Base-by-base conservation (phyloP, 92 coral and sea anemone species). In the Epizoanthus rinbou region DNA sequence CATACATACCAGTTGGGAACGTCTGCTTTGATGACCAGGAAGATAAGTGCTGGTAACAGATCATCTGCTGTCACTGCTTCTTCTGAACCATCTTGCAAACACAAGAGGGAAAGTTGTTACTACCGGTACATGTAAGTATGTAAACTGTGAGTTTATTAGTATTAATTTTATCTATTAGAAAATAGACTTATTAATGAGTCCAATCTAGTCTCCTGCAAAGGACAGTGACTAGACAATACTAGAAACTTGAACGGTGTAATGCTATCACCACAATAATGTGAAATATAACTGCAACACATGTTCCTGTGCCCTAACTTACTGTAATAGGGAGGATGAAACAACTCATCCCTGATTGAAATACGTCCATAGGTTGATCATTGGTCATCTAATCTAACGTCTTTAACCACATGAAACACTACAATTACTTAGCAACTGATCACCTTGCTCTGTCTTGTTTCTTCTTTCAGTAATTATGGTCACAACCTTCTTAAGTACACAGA, bases 11-110 rank as follows among this genome's bases (percentile, higher is more conserved):
- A 96, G 87, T 96, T 96, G 13, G 99, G 99, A 74, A 96, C 83
- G 80, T 96, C 99, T 63, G 97, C 89, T 86, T 96, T 96, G 76
- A 96, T 94, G 4, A 96, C 94, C 45, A 96, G 91, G 76, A 94
- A 96, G 33, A 94, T 92, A n/a, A 96, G 76, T 4, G 98, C 94
- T 71, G 99, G 99, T 31, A 96, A 88, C 5, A 96, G 93, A 69
- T 96, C 99, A 85, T 96, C 99, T 19, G 97, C 99, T 13, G 99
- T 96, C 0, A 91, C 93, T 24, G 92, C 98, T 57, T 94, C 87
- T 5, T 78, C 91, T 64, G 92, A 73, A 62, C 91, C 99, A 92
- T 83, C 80, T 60, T 83, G 33, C 57, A 57, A 60, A 16, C 14
- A 80, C 53, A 19, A 47, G 33, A 31, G 19, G 41, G 58, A 69